phyloP scores from a whole-genome alignment of 2,113 vertebrate species.

The Arenaria interpres region DNA sequence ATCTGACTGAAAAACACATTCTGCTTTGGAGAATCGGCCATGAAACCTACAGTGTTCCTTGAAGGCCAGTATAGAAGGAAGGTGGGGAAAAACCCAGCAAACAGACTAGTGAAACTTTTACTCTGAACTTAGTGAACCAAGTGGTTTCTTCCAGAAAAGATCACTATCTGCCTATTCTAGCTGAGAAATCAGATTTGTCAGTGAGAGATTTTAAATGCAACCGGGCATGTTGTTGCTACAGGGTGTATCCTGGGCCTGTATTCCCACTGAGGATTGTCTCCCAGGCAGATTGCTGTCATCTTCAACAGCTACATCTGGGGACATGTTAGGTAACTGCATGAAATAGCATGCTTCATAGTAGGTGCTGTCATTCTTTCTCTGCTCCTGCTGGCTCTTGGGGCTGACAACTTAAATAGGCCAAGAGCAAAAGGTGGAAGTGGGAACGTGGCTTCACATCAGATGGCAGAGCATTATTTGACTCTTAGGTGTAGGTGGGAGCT shows the following conservation, averaged over 20 bases:
- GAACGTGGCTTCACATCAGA: neutral
- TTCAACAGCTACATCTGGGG: neutral
- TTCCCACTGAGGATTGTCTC: neutral
- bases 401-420: neutral
- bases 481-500: neutral
- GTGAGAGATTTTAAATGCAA: neutral
- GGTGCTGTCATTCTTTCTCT: neutral
- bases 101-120: neutral
- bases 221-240: neutral
- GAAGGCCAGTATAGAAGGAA: neutral
- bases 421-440: neutral
- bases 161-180: neutral
- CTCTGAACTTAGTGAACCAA: neutral
- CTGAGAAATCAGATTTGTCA: neutral
- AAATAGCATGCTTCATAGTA: neutral
- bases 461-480: neutral
- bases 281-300: neutral
- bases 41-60: neutral
- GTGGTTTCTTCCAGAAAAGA: neutral
- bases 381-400: neutral
- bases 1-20: neutral
- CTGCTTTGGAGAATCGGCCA: neutral
- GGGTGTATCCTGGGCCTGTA: neutral
- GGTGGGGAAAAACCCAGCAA: neutral
- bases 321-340: neutral